Evolutionary conservation across 2,797 vertebrate species (phyloP).

Genomic region (Rhadinocentrus ornatus): DNA sequence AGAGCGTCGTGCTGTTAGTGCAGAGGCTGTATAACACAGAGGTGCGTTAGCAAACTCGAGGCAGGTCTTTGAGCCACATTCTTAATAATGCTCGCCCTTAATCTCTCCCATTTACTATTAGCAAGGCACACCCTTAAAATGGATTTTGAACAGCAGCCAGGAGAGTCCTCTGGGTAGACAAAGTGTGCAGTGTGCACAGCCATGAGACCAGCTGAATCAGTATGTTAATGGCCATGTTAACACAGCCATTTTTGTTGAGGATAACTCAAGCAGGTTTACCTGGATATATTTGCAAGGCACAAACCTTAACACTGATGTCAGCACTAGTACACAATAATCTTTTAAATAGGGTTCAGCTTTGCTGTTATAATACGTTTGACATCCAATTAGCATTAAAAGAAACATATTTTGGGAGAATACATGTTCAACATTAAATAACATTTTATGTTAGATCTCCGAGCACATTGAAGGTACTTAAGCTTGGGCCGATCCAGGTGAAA

Average conservation of each 20-base stretch:
- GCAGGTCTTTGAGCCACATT: conserved; percentile 42
- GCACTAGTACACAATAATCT: not conserved
- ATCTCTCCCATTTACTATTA: conserved; percentile 46
- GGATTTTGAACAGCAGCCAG: conserved; percentile 58
- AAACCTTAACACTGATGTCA: not conserved
- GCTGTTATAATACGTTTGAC: not conserved
- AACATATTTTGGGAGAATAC: not conserved
- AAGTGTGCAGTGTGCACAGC: not conserved
- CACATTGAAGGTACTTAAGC: not conserved
- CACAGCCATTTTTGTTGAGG: not conserved
- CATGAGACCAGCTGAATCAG: conserved; percentile 16
- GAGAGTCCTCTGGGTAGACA: conserved; percentile 34
- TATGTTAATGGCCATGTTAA: conserved; percentile 35
- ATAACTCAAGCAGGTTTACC: not conserved
- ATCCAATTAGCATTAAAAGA: not conserved
- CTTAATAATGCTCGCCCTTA: conserved; percentile 51
- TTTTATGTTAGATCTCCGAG: not conserved
- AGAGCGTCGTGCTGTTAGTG: conserved; percentile 32
- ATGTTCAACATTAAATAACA: not conserved
- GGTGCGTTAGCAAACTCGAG: conserved; percentile 61
- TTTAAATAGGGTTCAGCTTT: not conserved
- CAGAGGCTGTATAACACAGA: conserved; percentile 51
- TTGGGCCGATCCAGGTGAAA: not conserved
- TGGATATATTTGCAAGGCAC: conserved; percentile 7
- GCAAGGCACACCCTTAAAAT: conserved; percentile 54